A percentile compares a stretch with the other conserved stretches of the same genome.
phyloP scores from a whole-genome alignment of 2,113 vertebrate species.

The Equus quagga region DNA sequence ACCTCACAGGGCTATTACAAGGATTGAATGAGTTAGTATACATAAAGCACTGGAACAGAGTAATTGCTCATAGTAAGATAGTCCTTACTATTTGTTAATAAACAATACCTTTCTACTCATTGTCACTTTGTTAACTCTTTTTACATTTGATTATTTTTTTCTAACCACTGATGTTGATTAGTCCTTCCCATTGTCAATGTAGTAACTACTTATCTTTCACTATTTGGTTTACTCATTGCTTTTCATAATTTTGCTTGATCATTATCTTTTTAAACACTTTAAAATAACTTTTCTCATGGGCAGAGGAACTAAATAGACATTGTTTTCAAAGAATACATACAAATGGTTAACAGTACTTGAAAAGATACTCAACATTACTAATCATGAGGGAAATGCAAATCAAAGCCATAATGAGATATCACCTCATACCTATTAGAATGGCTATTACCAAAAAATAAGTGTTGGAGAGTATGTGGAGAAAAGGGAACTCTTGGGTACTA shows the following conservation, averaged over 20 bases:
- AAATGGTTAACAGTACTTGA: too few species aligned
- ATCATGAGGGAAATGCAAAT: too few species aligned
- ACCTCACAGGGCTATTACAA: background rate
- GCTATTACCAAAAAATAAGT: too few species aligned
- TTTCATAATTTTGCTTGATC: background rate
- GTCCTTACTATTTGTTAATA: background rate
- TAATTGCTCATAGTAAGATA: too few species aligned
- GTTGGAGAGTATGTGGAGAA: too few species aligned
- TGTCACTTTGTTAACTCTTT: background rate
- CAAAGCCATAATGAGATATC: too few species aligned
- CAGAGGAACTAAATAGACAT: too few species aligned
- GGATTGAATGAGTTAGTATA: background rate
- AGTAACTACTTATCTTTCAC: background rate
- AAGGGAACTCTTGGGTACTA: too few species aligned
- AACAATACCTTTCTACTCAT: background rate
- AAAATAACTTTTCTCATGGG: background rate
- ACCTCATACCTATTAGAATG: too few species aligned
- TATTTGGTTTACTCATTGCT: background rate
- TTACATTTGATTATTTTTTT: background rate
- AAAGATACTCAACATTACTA: too few species aligned
- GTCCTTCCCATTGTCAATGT: background rate
- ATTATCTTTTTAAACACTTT: background rate
- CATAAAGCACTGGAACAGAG: background rate
- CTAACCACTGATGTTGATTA: background rate
- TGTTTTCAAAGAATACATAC: too few species aligned